Evolutionary conservation across 2,797 vertebrate species (phyloP), one percentile per base, ranked within the genome.

Genomic region (Myotis daubentonii): DNA sequence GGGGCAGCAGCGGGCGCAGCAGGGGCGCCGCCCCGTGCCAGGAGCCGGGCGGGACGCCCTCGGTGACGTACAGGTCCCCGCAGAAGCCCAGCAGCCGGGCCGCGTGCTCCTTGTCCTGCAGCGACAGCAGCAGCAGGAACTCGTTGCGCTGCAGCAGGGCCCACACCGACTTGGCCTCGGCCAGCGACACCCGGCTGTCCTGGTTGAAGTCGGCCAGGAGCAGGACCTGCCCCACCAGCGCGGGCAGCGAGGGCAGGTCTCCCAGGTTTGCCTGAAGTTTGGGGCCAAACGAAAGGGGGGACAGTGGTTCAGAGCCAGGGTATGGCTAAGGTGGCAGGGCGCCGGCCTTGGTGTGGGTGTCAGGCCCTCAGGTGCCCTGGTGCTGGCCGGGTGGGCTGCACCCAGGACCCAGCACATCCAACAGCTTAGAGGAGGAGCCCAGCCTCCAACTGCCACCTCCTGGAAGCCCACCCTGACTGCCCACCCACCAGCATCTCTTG

Each of bases 131-230:
- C 96, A 99, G 98, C 8, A 99, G 99, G 93, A 99, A 99, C 97
- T 99, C 99, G 0, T 99, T 99, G 89, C 99, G 99, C 97, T 99
- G 99, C 44, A 99, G 98, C 36, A 99, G 98, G 0, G 99, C 99
- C 99, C 99, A 99, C 92, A 99, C 98, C 0, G 99, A 99, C 97
- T 99, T 99, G 60, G 99, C 99, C 97, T 99, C 99, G 0, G 99
- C 99, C 74, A 99, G 98, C 28, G 99, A 99, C 84, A 99, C 99
- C 91, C 99, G 99, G 17, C 98, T 98, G 0, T 99, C 99, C 41
- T 96, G 98, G 97, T 99, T 99, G 96, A 99, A 98, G 0, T 99
- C 99, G 0, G 99, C 99, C 97, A 99, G 98, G n/a, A 98, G 85
- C 38, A 99, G 99, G 96, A 99, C 98, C 47, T 98, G 98, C 79